These are phyloP conservation scores for Parauchenoglanis ngamensis DNA, from an alignment of 2,797 vertebrate genomes.

Conservation along the genomic window DNA sequence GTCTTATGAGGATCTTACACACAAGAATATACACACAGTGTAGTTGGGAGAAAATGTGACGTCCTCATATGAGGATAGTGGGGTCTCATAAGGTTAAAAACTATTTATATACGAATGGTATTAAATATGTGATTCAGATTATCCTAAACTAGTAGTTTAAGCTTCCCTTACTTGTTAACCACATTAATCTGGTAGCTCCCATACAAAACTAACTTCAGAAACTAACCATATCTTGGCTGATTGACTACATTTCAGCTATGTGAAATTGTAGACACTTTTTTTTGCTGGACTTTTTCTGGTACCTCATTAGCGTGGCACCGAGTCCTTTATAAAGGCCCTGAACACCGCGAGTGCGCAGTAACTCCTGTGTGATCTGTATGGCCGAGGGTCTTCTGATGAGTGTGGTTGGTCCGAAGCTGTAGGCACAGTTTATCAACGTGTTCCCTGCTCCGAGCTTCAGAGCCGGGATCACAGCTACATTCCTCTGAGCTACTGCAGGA, in stretches of 20 bases:
- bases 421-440: constrained; percentile 73
- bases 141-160: background rate
- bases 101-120: too few relatives aligned
- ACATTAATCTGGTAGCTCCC: background rate
- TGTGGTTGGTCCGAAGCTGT: constrained; percentile 68
- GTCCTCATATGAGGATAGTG: too few relatives aligned
- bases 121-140: background rate
- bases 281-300: background rate
- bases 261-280: background rate
- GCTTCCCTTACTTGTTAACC: background rate
- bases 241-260: background rate
- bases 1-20: too few relatives aligned
- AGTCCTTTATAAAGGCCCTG: constrained; percentile 81
- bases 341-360: constrained; percentile 79
- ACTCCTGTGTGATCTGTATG: constrained; percentile 77
- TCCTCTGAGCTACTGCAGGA: constrained; percentile 75
- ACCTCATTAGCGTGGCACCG: constrained; percentile 83
- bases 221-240: background rate
- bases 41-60: too few relatives aligned
- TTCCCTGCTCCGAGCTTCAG: constrained; percentile 74
- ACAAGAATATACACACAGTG: too few relatives aligned
- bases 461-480: constrained; percentile 64
- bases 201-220: background rate
- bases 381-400: constrained; percentile 73
- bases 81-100: background rate